Evolutionary conservation across 2,888 invertebrate genomes (phyloP).

Genomic region (Netelia virgata): DNA sequence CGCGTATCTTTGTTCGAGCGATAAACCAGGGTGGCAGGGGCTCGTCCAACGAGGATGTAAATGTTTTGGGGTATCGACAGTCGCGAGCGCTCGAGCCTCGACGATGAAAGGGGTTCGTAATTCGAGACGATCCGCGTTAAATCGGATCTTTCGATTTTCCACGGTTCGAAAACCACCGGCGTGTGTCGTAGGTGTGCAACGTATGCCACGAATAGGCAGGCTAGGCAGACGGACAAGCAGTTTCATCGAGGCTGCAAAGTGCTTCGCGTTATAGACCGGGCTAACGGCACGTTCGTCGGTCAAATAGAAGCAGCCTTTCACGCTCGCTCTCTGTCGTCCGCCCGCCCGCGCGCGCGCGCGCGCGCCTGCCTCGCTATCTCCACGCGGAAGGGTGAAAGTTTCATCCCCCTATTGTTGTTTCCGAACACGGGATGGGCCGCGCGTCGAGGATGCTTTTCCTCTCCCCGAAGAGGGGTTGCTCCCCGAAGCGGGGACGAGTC

Average conservation of each 20-base stretch:
- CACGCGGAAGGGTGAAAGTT: not conserved
- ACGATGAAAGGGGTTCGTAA: constrained; percentile 9
- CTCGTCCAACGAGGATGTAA: too few relatives aligned
- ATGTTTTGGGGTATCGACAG: too few relatives aligned
- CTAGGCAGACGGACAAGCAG: not conserved
- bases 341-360: too few relatives aligned
- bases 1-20: too few relatives aligned
- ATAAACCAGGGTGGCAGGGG: too few relatives aligned
- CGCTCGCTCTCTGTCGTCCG: not conserved
- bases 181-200: too few relatives aligned
- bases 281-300: constrained; percentile 15
- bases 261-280: constrained; percentile 34
- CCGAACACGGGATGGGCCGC: not conserved
- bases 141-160: constrained; percentile 43
- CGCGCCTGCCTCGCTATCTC: not conserved
- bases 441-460: constrained; percentile 40
- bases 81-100: too few relatives aligned
- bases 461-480: constrained; percentile 34
- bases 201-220: too few relatives aligned
- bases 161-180: constrained; percentile 27
- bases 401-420: constrained; percentile 44
- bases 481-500: constrained; percentile 32
- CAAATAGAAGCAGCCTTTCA: constrained; percentile 54
- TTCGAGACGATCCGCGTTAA: constrained; percentile 39
- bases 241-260: constrained; percentile 48